Base-by-base conservation (phyloP, 2,113 vertebrate species). In the Brachypteracias leptosomus region DNA sequence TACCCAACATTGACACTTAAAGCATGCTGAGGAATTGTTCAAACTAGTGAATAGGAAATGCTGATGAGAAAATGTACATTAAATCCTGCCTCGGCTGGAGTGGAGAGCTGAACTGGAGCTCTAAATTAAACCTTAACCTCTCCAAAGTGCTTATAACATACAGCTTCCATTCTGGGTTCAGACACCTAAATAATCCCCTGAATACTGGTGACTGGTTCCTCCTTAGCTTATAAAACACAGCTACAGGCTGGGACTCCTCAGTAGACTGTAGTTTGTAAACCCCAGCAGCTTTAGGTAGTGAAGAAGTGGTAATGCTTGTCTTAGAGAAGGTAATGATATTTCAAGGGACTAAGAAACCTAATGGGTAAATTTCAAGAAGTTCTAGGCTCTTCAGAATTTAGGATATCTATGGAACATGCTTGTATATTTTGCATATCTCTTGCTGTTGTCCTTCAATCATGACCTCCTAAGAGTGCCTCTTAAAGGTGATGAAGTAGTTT, bases 401-500 rank as follows among this genome's bases (percentile, higher is more conserved):
- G 36, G 24, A 1, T 63, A 31, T 33, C 8, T 31, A 4, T 86
- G 25, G 26, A 21, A 87, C 51, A 35, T 63, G 38, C 47, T 38
- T 87, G 28, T 44, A 7, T 33, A 66, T 89, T 79, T 76, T 66
- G 8, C 31, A 33, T 35, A 2, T 83, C 55, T 90, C 25, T 62
- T 58, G 54, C 55, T 79, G 51, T 52, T 61, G 73, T 70, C 71
- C 75, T 93, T 96, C 35, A 86, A 1, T 36, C 0, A 4, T 84
- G 95, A 94, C 85, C 82, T 84, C 5, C 0, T 70, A 59, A 73
- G 93, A 83, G 67, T 61, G 35, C 36, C 51, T 70, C 75, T 90
- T 90, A 73, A 90, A 92, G 83, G 75, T 71, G 57, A 72, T 71
- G 42, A 81, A 88, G 68, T 70, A 88, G 90, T 92, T 84, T 68